Evolutionary conservation across 1,140 invertebrate genomes (phyloP).

Genomic region (Leptinotarsa undecemlineata): DNA sequence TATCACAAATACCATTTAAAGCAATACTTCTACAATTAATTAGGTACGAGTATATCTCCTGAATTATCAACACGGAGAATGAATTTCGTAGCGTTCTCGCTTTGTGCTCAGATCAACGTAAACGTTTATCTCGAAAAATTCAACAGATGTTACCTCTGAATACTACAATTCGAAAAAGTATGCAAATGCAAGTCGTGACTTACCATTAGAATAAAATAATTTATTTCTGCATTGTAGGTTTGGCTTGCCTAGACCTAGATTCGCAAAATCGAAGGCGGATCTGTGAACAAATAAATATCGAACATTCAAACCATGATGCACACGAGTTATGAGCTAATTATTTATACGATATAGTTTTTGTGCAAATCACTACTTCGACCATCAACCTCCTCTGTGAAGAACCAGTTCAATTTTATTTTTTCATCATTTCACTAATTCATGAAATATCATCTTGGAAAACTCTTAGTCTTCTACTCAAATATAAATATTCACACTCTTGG

Average conservation of each 20-base stretch:
- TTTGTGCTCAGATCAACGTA: not conserved
- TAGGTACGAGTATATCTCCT: not conserved
- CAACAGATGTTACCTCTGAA: constrained; percentile 4
- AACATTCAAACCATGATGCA: not conserved
- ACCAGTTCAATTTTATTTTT: too few relatives aligned
- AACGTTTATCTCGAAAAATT: constrained; percentile 1
- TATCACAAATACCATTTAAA: not conserved
- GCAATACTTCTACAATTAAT: constrained; percentile 5
- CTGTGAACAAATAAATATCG: not conserved
- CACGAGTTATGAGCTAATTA: too few relatives aligned
- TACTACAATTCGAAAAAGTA: not conserved
- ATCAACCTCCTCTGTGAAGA: too few relatives aligned
- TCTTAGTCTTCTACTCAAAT: too few relatives aligned
- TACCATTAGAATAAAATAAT: not conserved
- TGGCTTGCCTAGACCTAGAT: constrained; percentile 2
- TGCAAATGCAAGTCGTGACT: constrained; percentile 5
- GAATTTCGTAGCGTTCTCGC: not conserved
- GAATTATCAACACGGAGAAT: constrained; percentile 1
- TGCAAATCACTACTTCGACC: too few relatives aligned
- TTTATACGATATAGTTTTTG: too few relatives aligned
- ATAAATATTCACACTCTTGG: too few relatives aligned
- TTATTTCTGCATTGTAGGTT: constrained; percentile 6
- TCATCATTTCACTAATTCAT: too few relatives aligned
- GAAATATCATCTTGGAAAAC: too few relatives aligned
- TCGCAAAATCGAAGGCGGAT: not conserved